A percentile compares a stretch with the other conserved stretches of the same genome.
Conservation (phyloP, 1,140 invertebrate genomes). For the Pararge aegeria region DNA sequence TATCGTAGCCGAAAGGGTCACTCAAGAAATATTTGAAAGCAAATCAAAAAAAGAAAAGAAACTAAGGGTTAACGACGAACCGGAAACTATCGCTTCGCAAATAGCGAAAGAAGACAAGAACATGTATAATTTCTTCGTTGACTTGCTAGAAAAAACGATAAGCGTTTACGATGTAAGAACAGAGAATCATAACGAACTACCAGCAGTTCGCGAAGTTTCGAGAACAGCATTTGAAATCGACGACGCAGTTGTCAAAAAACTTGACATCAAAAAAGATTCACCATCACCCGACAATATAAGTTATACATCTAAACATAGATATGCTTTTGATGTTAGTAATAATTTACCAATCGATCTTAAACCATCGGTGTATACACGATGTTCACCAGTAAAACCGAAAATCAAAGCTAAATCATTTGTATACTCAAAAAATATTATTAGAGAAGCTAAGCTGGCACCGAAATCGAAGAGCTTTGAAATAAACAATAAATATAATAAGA, state of each 20-base stretch:
- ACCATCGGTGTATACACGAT: not conserved
- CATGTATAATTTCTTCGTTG: constrained; percentile 50
- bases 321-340: not conserved
- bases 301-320: not conserved
- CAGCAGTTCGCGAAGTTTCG: constrained; percentile 9
- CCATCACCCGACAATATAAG: not conserved
- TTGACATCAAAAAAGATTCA: constrained; percentile 25
- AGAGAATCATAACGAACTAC: no score
- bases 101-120: constrained; percentile 32
- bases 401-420: constrained; percentile 31
- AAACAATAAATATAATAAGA: constrained; percentile 27
- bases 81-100: constrained; percentile 32
- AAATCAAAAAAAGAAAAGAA: constrained; percentile 19
- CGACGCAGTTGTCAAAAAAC: constrained; percentile 41
- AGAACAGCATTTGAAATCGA: constrained; percentile 40
- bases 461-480: constrained; percentile 23
- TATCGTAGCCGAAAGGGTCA: constrained; percentile 27
- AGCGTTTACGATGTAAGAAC: constrained; percentile 41
- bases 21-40: constrained; percentile 38
- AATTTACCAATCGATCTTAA: not conserved
- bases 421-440: constrained; percentile 4
- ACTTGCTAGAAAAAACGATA: constrained; percentile 51
- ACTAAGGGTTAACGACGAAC: constrained; percentile 33
- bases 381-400: constrained; percentile 12
- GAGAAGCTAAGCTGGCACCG: constrained; percentile 5